These are phyloP conservation scores for Rhynchophorus ferrugineus DNA, from an alignment of 1,140 invertebrate genomes.

Conservation along the genomic window DNA sequence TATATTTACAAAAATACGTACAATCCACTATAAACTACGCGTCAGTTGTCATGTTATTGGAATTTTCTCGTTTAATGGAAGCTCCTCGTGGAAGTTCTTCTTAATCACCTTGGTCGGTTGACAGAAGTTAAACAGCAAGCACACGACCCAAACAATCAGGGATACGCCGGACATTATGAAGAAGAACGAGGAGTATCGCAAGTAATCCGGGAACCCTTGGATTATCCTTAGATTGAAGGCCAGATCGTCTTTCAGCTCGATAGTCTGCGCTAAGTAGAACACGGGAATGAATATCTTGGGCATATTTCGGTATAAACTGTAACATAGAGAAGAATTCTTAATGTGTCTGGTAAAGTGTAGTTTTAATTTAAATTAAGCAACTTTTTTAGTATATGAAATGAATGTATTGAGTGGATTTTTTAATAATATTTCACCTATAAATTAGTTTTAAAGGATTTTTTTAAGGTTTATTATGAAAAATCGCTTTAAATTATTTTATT, in stretches of 20 bases:
- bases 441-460: too few relatives aligned
- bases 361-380: too few relatives aligned
- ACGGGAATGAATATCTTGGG: conserved; percentile 33
- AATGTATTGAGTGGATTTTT: too few relatives aligned
- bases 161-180: conserved; percentile 17
- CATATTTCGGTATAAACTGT: conserved; percentile 32
- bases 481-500: too few relatives aligned
- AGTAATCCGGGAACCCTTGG: conserved; percentile 32
- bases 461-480: too few relatives aligned
- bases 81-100: not conserved
- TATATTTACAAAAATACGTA: too few relatives aligned
- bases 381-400: too few relatives aligned
- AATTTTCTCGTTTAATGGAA: not conserved
- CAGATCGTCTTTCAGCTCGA: conserved; percentile 29
- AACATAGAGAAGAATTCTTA: conserved; percentile 8
- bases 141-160: conserved; percentile 19
- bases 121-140: conserved; percentile 16
- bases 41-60: not conserved
- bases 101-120: not conserved
- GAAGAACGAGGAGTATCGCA: conserved; percentile 16
- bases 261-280: conserved; percentile 35
- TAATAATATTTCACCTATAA: too few relatives aligned
- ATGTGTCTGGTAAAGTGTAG: too few relatives aligned
- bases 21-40: too few relatives aligned
- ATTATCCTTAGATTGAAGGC: conserved; percentile 26